Evolutionary conservation across 2,797 vertebrate genomes (phyloP).

Genomic region (Naso thynnoides): DNA sequence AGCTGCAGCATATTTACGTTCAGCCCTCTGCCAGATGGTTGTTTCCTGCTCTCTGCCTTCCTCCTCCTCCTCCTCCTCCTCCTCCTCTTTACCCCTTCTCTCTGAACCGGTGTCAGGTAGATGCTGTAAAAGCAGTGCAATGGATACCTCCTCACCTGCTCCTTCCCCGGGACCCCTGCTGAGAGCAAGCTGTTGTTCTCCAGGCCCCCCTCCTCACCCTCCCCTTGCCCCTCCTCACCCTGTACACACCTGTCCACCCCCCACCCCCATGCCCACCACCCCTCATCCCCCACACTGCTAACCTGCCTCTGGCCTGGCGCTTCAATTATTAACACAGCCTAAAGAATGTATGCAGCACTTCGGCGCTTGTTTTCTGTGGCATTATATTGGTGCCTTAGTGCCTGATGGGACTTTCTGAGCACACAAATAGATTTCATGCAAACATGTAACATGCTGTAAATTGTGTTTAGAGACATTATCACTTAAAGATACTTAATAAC

Average conservation of each 20-base stretch:
- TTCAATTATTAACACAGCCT: constrained; percentile 67
- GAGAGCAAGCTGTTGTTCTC: constrained; percentile 84
- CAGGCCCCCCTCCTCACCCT: constrained; percentile 42
- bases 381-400: neutral
- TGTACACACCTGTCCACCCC: constrained; percentile 72
- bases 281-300: constrained; percentile 12
- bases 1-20: neutral
- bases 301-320: constrained; percentile 41
- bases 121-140: constrained; percentile 75
- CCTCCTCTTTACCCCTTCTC: constrained; percentile 24
- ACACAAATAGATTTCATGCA: neutral
- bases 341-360: constrained; percentile 26
- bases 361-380: neutral
- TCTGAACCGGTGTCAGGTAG: constrained; percentile 81
- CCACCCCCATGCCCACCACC: neutral
- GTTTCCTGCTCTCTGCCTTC: constrained; percentile 30
- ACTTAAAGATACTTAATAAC: too few species aligned
- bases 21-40: constrained; percentile 67
- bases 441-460: neutral
- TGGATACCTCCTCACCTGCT: constrained; percentile 83
- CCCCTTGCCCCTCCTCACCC: constrained; percentile 23
- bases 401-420: neutral
- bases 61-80: constrained; percentile 9
- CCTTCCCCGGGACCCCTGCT: constrained; percentile 79
- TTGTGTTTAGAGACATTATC: neutral